These are phyloP conservation scores for Crematogaster levior DNA, from an alignment of 2,888 invertebrate species.

Conservation along the genomic window DNA sequence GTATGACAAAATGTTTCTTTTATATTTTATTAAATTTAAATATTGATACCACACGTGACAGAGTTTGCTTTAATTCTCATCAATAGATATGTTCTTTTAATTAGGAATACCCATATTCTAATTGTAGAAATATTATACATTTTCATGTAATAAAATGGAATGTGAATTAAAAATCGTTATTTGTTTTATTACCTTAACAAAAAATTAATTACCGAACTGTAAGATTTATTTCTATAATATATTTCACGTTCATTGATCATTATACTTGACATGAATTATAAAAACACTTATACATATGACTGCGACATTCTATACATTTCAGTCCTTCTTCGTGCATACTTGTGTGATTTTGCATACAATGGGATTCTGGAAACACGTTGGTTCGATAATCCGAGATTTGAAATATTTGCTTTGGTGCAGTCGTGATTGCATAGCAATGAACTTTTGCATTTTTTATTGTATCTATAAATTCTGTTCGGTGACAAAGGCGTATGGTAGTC, in stretches of 20 bases:
- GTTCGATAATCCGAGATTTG: neutral
- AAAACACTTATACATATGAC: neutral
- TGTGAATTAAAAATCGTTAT: constrained; percentile 45
- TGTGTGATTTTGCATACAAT: constrained; percentile 10
- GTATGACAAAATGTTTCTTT: constrained; percentile 55
- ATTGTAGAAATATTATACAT: constrained; percentile 63
- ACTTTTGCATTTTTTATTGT: constrained; percentile 40
- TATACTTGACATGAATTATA: neutral
- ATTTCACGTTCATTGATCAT: neutral
- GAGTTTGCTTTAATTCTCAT: constrained; percentile 58
- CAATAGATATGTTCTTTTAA: constrained; percentile 41
- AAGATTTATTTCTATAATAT: neutral
- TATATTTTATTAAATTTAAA: constrained; percentile 68
- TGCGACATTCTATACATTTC: neutral
- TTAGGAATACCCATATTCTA: constrained; percentile 58
- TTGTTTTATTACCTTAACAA: neutral
- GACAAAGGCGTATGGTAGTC: neutral
- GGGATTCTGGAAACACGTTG: constrained; percentile 25
- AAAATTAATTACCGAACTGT: neutral
- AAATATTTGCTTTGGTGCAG: constrained; percentile 47
- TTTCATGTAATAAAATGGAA: constrained; percentile 70
- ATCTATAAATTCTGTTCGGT: constrained; percentile 4
- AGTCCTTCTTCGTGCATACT: constrained; percentile 24
- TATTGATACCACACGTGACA: constrained; percentile 52
- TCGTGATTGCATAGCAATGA: constrained; percentile 27